Evolutionary conservation across 1,140 invertebrate species (phyloP).

Genomic region (Ceratina australensis): DNA sequence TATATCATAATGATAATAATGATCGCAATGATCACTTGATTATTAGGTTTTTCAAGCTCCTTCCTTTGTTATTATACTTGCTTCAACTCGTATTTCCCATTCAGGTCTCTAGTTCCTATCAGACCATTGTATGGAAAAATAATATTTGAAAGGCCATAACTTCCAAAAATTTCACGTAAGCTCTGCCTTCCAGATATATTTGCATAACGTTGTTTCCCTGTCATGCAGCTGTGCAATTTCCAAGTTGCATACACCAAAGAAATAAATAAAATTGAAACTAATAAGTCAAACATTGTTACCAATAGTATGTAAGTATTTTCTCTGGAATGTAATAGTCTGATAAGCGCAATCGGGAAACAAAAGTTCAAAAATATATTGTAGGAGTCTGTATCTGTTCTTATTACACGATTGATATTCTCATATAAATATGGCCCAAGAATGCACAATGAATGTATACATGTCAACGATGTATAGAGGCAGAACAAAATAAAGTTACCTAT

Average conservation of each 20-base stretch:
- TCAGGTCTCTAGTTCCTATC: slow-evolving; percentile 60
- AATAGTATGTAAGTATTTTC: slow-evolving; percentile 62
- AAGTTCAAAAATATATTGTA: slow-evolving; percentile 66
- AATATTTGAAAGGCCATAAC: slow-evolving; percentile 67
- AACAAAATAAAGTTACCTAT: slow-evolving; percentile 71
- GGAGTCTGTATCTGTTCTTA: slow-evolving; percentile 49
- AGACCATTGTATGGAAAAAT: slow-evolving; percentile 70
- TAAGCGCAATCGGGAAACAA: slow-evolving; percentile 67
- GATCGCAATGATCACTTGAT: neutral
- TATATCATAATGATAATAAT: slow-evolving; percentile 3
- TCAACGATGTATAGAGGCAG: slow-evolving; percentile 67
- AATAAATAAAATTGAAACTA: slow-evolving; percentile 63
- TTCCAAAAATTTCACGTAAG: slow-evolving; percentile 67
- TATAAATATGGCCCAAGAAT: slow-evolving; percentile 65
- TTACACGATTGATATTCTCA: slow-evolving; percentile 59
- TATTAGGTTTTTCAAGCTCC: too few species aligned
- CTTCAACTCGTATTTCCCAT: slow-evolving; percentile 64
- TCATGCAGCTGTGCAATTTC: slow-evolving; percentile 65
- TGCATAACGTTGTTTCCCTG: slow-evolving; percentile 64
- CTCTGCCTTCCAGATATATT: slow-evolving; percentile 55
- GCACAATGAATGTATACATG: slow-evolving; percentile 65
- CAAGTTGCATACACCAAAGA: slow-evolving; percentile 61
- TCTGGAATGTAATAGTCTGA: slow-evolving; percentile 52
- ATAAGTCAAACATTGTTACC: slow-evolving; percentile 62
- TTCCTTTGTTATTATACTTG: slow-evolving; percentile 53